Evolutionary conservation across 2,113 vertebrate species (phyloP), one percentile per base, ranked within the genome.

Genomic region (Thryonomys swinderianus): DNA sequence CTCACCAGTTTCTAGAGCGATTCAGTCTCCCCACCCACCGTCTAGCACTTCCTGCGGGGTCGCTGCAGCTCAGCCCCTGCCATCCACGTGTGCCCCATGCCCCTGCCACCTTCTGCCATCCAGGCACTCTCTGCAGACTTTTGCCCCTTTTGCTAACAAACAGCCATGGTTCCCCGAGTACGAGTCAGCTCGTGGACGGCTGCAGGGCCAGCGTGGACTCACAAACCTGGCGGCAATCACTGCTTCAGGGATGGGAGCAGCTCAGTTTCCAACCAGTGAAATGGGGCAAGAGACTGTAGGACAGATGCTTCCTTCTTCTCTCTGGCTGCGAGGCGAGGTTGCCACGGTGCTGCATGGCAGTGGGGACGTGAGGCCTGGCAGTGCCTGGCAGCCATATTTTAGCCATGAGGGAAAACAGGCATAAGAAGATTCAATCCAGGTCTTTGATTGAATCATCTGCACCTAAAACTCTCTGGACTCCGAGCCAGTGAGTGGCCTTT

Each of bases 1-100:
- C 37, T 95, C 61, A 45, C 18, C n/a, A 13, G 40, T 82, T 93
- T 93, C 86, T 94, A 76, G 20, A 94, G 93, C 94, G 66, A 61
- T 53, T 32, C 83, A 91, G 42, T n/a, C n/a, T n/a, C n/a, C 61
- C 79, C 91, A 90, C 79, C 73, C 66, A 90, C 51, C 74, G 17
- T 59, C 40, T 76, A 45, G 9, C 9, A 13, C 62, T 79, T 93
- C 93, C 90, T 91, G 67, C n/a, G 3, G n/a, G 67, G 61, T 57
- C 80, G 34, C 51, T 0, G 0, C 67, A 0, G 0, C 14, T 23
- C 55, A 48, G 34, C 17, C 59, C 25, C 37, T 2, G 0, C 32
- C 7, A 11, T 13, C 5, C 4, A 3, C 8, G 0, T 12, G 7
- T 12, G 53, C 53, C 53, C 53, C 53, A 17, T 3, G 30, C 7